Conservation (phyloP, 2,113 vertebrate genomes). For the Monarcha castaneiventris region DNA sequence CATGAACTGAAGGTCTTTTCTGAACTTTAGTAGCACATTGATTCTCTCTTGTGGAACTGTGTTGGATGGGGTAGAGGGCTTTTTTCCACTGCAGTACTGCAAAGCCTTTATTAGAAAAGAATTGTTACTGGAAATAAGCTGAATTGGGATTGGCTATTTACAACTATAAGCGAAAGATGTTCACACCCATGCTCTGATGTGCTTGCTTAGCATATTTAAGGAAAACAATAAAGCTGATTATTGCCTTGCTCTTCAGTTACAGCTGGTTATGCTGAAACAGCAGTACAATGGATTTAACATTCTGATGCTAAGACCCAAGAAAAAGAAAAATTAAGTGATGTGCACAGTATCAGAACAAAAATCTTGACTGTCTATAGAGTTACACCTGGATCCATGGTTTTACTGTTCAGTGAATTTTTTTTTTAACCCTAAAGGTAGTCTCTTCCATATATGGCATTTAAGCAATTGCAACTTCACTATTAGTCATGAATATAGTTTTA, state of each 20-base stretch:
- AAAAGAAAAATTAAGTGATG: not conserved
- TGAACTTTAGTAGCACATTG: not conserved
- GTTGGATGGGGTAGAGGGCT: not conserved
- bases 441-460: not conserved
- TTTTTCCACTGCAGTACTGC: not conserved
- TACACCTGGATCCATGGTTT: not conserved
- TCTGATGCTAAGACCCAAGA: not conserved
- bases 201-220: not conserved
- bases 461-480: not conserved
- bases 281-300: not conserved
- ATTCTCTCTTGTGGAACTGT: not conserved
- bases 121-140: not conserved
- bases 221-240: slow-evolving; percentile 38
- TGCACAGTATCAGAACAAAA: not conserved
- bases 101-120: not conserved
- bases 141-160: not conserved
- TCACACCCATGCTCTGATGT: not conserved
- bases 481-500: not conserved
- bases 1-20: not conserved
- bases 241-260: slow-evolving; percentile 17
- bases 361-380: not conserved
- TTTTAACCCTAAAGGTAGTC: not conserved
- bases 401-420: not conserved
- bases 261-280: not conserved
- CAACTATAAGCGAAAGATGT: not conserved